Base-by-base conservation (phyloP, 2,113 vertebrate species). In the Callipepla californica region DNA sequence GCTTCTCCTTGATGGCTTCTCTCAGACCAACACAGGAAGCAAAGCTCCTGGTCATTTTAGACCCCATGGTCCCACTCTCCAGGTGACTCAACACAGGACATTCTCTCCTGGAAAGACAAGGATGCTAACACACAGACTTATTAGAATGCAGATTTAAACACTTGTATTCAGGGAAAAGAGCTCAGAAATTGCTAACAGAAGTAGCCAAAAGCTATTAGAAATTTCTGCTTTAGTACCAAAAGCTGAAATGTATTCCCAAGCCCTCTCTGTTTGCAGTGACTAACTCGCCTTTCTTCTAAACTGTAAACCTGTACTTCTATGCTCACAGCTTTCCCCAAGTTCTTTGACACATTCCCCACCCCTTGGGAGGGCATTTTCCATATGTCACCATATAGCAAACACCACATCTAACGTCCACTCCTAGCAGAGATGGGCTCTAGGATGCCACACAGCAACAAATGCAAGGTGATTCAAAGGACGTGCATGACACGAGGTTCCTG, bases 11-110 rank as follows among this genome's bases (percentile, higher is more conserved):
- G 50, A 74, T 62, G 57, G 4, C 2, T 70, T 48, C 61, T 74
- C 47, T 50, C 45, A 84, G 68, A 85, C 28, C 17, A 5, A 28
- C 14, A 5, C n/a, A 85, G 50, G 38, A 45, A 94, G 87, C 62
- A 88, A 90, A 79, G 28, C 14, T 62, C 19, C 67, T 82, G 36
- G 40, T 89, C 89, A 85, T 94, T 87, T 94, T 80, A 66, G 53
- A 62, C 79, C 36, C 13, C 59, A 14, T 7, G 2, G 26, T 76
- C 61, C 36, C 50, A 28, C 16, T 68, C 53, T 26, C 36, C 42
- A 55, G 23, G 53, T 50, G 25, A 66, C 23, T 69, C 21, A 38
- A 38, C 2, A 8, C 7, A 6, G 58, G 50, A 76, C 21, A 55
- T 25, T 58, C 58, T 79, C 58, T 69, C 59, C 47, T 42, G 42